Evolutionary conservation across 2,888 invertebrate species (phyloP).

Genomic region (Aporophyla nigra): DNA sequence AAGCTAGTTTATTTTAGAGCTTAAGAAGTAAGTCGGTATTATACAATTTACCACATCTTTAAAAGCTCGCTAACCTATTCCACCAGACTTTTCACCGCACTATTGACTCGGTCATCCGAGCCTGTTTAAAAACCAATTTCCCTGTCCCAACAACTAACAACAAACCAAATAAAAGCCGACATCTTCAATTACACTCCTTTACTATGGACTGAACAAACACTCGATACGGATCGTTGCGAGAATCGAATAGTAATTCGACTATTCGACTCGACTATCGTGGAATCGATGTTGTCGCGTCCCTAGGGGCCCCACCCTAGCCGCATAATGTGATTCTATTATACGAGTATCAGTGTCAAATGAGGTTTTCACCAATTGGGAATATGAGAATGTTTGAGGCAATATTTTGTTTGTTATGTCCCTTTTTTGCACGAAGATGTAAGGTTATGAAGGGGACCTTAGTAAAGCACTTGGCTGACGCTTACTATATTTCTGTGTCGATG

Average conservation of each 20-base stretch:
- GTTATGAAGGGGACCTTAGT: neutral
- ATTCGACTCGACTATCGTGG: constrained; percentile 62
- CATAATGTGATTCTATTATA: constrained; percentile 77
- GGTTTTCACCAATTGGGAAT: constrained; percentile 65
- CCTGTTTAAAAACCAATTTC: constrained; percentile 80
- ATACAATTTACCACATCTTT: neutral
- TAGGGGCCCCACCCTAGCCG: constrained; percentile 59
- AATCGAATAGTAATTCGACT: constrained; percentile 72
- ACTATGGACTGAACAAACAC: constrained; percentile 76
- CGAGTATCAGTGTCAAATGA: constrained; percentile 69
- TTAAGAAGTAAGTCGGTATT: neutral
- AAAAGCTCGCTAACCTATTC: neutral
- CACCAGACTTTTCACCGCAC: constrained; percentile 30
- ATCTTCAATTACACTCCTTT: constrained; percentile 81
- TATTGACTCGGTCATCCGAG: constrained; percentile 67
- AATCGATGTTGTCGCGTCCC: constrained; percentile 71
- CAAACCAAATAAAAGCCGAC: constrained; percentile 74
- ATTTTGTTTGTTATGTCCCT: constrained; percentile 38
- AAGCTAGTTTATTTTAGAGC: neutral
- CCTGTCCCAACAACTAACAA: constrained; percentile 74
- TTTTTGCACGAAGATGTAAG: neutral
- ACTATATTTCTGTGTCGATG: too few species aligned
- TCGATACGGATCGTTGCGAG: constrained; percentile 68
- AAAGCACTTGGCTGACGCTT: neutral
- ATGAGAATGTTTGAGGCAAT: constrained; percentile 41